Conservation (phyloP, 2,888 invertebrate species). For the Odontomyia ornata region DNA sequence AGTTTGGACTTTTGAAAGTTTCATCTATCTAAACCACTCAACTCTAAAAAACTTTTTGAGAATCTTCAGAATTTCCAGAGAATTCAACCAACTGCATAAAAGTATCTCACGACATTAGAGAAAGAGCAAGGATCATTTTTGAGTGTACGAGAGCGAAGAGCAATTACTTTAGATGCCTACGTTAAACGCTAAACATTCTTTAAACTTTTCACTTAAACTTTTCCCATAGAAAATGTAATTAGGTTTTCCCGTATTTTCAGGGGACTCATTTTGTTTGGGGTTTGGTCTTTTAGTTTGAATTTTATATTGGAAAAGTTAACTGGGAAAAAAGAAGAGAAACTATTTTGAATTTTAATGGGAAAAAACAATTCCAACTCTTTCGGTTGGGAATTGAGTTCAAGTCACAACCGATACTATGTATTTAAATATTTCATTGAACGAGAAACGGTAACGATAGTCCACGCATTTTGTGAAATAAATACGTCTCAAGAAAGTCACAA, state of each 20-base stretch:
- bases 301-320: no score
- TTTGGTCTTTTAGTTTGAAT: no score
- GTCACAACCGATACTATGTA: no score
- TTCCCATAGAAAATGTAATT: conserved; percentile 6
- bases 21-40: not conserved
- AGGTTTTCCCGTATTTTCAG: not conserved
- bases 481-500: no score
- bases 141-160: not conserved
- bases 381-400: no score
- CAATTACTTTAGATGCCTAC: not conserved
- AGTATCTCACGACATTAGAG: not conserved
- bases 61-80: not conserved
- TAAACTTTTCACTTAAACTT: conserved; percentile 13
- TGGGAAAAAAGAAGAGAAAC: no score
- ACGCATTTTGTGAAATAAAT: no score
- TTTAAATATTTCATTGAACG: no score
- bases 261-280: not conserved
- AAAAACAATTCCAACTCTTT: no score
- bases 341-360: no score
- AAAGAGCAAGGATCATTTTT: not conserved
- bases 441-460: no score
- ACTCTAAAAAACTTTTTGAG: not conserved
- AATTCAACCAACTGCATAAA: not conserved
- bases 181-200: conserved; percentile 3
- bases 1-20: not conserved